Base-by-base conservation (phyloP, 2,797 vertebrate species). In the Dallia pectoralis region DNA sequence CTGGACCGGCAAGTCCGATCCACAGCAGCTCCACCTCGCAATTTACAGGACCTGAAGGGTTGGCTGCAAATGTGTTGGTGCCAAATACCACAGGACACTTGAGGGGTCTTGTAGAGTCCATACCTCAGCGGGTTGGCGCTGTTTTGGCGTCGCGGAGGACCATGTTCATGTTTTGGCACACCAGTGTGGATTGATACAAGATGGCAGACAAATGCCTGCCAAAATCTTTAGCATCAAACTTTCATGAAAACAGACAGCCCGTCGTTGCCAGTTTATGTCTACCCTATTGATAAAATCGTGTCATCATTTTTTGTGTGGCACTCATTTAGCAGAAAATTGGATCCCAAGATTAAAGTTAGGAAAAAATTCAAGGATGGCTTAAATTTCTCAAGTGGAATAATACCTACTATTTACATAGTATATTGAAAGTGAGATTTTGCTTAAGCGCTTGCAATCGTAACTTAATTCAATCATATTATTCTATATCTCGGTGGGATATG, bases 371-470 rank as follows among this genome's bases (percentile, higher is more conserved):
- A 77, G 67, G 79, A 81, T 61, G 3, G 47, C 77, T 82, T 83
- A 77, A 74, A 79, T 73, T 29, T 64, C 49, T 68, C 67, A 44
- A 51, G 71, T 66, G 47, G 80, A 77, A 73, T 40, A 77, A 73
- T 33, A 48, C 29, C 64, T 30, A 12, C 68, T 76, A 74, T 69
- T 25, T 66, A 74, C 65, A n/a, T 66, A 71, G 65, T n/a, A 44
- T 71, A 66, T 76, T 71, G 78, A 81, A 63, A 82, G 75, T 74
- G 64, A 4, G n/a, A n/a, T 48, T 81, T 81, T 77, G 82, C 70
- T 47, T 69, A 70, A 76, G 78, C 9, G 4, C 59, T 0, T 62
- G 74, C 47, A 80, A 76, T 78, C 77, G 76, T 76, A 68, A 69
- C 62, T 51, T 1, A 78, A 80, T 84, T 73, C 80, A 82, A 79